phyloP scores from a whole-genome alignment of 2,888 invertebrate species.

The Argyresthia albistria region DNA sequence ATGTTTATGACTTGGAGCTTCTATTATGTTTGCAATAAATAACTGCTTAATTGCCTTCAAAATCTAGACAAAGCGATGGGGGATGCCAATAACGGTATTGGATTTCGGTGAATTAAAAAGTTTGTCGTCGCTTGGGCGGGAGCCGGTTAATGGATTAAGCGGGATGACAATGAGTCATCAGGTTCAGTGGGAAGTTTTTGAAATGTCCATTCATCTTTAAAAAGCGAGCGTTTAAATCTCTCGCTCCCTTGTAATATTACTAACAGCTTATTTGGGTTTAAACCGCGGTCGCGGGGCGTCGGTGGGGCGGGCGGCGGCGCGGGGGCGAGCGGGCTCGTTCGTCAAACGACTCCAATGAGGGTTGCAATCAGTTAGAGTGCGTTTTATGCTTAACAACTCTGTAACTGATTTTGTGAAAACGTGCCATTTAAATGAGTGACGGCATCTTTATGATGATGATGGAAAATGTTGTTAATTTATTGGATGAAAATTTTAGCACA shows the following conservation, averaged over 20 bases:
- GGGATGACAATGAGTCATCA: slow-evolving; percentile 51
- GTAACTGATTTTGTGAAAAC: slow-evolving; percentile 29
- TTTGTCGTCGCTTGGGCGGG: neutral
- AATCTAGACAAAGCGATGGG: slow-evolving; percentile 5
- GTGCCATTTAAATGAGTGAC: slow-evolving; percentile 17
- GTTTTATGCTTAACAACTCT: slow-evolving; percentile 32
- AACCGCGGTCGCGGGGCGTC: slow-evolving; percentile 23
- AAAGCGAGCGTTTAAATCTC: slow-evolving; percentile 55
- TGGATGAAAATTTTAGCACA: too few relatives aligned
- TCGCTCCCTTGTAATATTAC: slow-evolving; percentile 52
- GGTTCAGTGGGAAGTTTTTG: slow-evolving; percentile 25
- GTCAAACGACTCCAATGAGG: slow-evolving; percentile 50
- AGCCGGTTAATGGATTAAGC: slow-evolving; percentile 34
- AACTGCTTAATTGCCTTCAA: slow-evolving; percentile 33
- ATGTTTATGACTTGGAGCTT: slow-evolving; percentile 24
- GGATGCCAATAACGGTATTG: neutral
- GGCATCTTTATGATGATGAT: slow-evolving; percentile 13
- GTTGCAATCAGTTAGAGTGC: slow-evolving; percentile 62
- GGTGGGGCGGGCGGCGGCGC: neutral
- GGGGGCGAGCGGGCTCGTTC: slow-evolving; percentile 26
- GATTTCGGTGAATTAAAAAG: slow-evolving; percentile 7
- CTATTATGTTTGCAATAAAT: slow-evolving; percentile 41
- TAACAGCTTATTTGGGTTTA: slow-evolving; percentile 51
- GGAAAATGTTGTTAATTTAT: too few relatives aligned
- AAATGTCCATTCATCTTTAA: slow-evolving; percentile 49